Evolutionary conservation across 2,888 invertebrate genomes (phyloP).

Genomic region (Ischnura elegans): DNA sequence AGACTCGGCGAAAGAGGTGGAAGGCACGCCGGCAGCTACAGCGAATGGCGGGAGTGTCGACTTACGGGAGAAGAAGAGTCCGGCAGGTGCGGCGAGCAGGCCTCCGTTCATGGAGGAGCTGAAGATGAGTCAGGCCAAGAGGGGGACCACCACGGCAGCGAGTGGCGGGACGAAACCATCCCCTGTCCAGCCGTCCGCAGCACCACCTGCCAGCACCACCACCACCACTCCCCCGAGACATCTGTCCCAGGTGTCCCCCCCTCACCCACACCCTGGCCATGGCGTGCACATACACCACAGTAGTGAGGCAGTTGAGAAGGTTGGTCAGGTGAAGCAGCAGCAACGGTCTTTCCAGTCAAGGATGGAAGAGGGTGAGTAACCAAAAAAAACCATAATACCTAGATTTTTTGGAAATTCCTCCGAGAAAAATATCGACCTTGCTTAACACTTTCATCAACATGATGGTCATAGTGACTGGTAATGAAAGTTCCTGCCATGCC

Average conservation of each 20-base stretch:
- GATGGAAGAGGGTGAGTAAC: constrained; percentile 37
- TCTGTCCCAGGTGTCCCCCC: not conserved
- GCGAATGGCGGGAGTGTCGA: constrained; percentile 72
- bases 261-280: constrained; percentile 5
- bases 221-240: constrained; percentile 29
- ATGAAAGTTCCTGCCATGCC: no score
- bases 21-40: constrained; percentile 71
- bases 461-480: no score
- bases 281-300: not conserved
- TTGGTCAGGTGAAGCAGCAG: not conserved
- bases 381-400: no score
- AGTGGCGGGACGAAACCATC: constrained; percentile 71
- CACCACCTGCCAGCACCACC: not conserved
- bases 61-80: constrained; percentile 71
- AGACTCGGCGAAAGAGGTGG: constrained; percentile 73
- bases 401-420: no score
- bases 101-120: constrained; percentile 92
- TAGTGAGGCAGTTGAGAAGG: not conserved
- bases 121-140: constrained; percentile 87
- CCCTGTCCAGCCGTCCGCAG: constrained; percentile 71
- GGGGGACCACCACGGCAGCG: constrained; percentile 77
- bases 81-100: constrained; percentile 73
- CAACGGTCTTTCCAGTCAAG: constrained; percentile 29
- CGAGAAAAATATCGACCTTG: no score
- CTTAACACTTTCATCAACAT: no score